Evolutionary conservation across 2,797 vertebrate genomes (phyloP).

Genomic region (Bucorvus abyssinicus): DNA sequence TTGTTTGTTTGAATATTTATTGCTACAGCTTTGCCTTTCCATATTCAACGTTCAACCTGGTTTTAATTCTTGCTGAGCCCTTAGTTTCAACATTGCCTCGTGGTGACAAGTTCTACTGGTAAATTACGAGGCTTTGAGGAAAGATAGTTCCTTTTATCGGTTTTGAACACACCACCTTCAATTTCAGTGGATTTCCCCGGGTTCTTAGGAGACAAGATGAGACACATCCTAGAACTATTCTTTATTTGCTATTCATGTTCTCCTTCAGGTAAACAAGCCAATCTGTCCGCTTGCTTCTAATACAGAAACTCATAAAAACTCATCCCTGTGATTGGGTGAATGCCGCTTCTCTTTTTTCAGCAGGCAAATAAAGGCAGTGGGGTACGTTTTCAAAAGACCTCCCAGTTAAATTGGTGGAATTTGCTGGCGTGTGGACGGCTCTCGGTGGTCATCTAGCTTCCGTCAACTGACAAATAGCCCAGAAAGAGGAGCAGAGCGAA

Average conservation of each 20-base stretch:
- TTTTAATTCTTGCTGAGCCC: constrained; percentile 56
- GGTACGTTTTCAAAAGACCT: not conserved
- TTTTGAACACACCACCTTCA: constrained; percentile 48
- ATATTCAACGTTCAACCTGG: not conserved
- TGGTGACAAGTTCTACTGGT: not conserved
- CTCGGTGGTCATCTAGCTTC: not conserved
- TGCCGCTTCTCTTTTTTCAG: not conserved
- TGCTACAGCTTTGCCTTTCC: not conserved
- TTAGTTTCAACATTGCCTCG: constrained; percentile 36
- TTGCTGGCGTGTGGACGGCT: not conserved
- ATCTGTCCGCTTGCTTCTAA: constrained; percentile 19
- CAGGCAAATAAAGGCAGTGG: not conserved
- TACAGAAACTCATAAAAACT: constrained; percentile 46
- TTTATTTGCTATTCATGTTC: constrained; percentile 49
- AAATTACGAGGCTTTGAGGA: constrained; percentile 47
- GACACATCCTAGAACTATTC: constrained; percentile 37
- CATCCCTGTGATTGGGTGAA: not conserved
- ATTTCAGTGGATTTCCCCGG: constrained; percentile 46
- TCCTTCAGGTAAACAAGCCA: constrained; percentile 45
- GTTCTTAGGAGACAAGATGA: constrained; percentile 31
- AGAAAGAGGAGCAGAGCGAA: not conserved
- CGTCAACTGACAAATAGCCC: not conserved
- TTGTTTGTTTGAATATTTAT: constrained; percentile 38
- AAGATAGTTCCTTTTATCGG: constrained; percentile 37
- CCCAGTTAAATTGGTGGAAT: not conserved